These are phyloP conservation scores for Xanthia togata DNA, from an alignment of 2,888 invertebrate species.

Conservation along the genomic window DNA sequence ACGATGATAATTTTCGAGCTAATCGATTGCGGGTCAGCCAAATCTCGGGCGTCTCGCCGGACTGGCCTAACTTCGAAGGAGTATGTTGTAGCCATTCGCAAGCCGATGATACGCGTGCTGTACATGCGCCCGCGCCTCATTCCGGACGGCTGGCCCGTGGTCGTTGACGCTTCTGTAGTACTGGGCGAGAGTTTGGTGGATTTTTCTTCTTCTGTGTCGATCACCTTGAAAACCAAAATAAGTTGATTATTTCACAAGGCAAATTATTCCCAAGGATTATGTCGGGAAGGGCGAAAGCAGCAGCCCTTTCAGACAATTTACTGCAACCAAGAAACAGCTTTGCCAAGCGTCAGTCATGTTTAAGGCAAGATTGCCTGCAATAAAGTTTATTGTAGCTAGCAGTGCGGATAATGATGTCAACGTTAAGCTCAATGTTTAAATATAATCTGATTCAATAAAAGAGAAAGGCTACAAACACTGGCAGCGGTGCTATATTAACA, in stretches of 20 bases:
- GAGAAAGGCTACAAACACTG: conserved; percentile 60
- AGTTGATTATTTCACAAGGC: not conserved
- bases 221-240: conserved; percentile 73
- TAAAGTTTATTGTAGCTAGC: conserved; percentile 34
- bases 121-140: conserved; percentile 84
- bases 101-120: conserved; percentile 91
- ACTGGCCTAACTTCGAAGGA: conserved; percentile 94
- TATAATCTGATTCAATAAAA: conserved; percentile 60
- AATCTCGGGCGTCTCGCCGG: conserved; percentile 87
- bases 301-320: not conserved
- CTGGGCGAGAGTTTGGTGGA: conserved; percentile 64
- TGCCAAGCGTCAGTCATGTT: not conserved
- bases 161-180: conserved; percentile 69
- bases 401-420: conserved; percentile 52
- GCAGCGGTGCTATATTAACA: conserved; percentile 70
- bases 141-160: conserved; percentile 68
- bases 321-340: not conserved
- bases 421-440: conserved; percentile 42
- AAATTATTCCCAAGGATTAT: not conserved
- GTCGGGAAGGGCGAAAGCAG: not conserved
- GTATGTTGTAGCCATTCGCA: conserved; percentile 95
- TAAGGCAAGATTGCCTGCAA: conserved; percentile 1
- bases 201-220: conserved; percentile 83
- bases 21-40: conserved; percentile 89
- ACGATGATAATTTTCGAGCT: conserved; percentile 93